Percentiles rank a stretch among this genome's conserved stretches.
Evolutionary conservation across 2,113 vertebrate genomes (phyloP).

Genomic region (Eptesicus fuscus): DNA sequence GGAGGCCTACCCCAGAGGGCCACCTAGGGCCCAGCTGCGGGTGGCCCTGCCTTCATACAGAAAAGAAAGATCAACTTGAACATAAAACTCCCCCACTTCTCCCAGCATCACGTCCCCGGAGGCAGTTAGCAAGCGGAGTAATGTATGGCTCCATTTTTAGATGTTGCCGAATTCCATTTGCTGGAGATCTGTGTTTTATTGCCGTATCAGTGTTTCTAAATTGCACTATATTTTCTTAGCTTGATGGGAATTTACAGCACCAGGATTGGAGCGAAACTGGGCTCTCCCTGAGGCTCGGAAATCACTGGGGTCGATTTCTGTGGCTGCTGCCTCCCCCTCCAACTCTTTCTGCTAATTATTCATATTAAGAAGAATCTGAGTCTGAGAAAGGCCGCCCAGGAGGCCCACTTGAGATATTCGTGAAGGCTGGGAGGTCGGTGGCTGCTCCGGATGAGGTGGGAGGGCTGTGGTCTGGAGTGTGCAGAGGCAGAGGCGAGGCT

Average conservation of each 20-base stretch:
- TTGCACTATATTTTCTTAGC: constrained; percentile 79
- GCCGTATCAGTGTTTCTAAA: constrained; percentile 82
- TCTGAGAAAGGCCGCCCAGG: constrained; percentile 1
- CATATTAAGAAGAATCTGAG: constrained; percentile 53
- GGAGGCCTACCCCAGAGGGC: not conserved
- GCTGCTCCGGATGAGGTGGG: not conserved
- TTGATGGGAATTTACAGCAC: constrained; percentile 79
- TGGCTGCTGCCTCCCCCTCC: constrained; percentile 52
- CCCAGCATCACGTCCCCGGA: constrained; percentile 59
- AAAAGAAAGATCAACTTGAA: constrained; percentile 58
- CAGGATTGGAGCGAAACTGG: constrained; percentile 68
- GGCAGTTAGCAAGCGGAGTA: constrained; percentile 73
- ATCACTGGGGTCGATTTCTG: constrained; percentile 74
- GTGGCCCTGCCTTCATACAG: constrained; percentile 30
- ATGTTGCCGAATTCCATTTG: constrained; percentile 81
- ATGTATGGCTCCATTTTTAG: constrained; percentile 76
- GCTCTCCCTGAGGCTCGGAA: constrained; percentile 59
- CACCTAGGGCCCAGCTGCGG: not conserved
- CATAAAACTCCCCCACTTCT: constrained; percentile 58
- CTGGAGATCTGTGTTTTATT: constrained; percentile 79
- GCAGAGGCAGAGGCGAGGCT: not conserved
- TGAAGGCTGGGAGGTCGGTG: not conserved
- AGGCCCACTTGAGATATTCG: constrained; percentile 9
- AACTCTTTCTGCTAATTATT: constrained; percentile 71
- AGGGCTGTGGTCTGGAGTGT: not conserved